Evolutionary conservation across 2,888 invertebrate species (phyloP).

Genomic region (Drosophila putrida): DNA sequence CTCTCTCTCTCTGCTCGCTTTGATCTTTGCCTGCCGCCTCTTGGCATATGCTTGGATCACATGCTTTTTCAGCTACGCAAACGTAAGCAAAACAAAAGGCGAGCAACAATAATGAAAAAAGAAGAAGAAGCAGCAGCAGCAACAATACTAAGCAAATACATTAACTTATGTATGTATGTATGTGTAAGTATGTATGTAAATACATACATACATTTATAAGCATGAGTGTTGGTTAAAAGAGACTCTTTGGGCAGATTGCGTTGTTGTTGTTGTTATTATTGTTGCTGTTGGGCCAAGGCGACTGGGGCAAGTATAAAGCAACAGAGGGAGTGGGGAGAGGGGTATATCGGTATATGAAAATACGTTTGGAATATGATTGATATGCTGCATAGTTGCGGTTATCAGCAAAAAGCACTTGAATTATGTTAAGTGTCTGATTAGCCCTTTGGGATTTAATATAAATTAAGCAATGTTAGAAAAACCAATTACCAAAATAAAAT

Average conservation of each 20-base stretch:
- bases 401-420: slow-evolving; percentile 45
- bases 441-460: slow-evolving; percentile 44
- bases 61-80: slow-evolving; percentile 78
- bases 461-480: slow-evolving; percentile 27
- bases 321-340: background rate
- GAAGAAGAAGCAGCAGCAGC: slow-evolving; percentile 48
- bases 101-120: slow-evolving; percentile 38
- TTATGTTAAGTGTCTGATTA: slow-evolving; percentile 61
- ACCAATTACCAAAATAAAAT: background rate
- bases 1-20: slow-evolving; percentile 14
- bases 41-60: slow-evolving; percentile 65
- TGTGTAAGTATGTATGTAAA: slow-evolving; percentile 27
- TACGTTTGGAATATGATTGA: slow-evolving; percentile 60
- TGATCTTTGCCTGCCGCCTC: slow-evolving; percentile 42
- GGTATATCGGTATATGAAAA: background rate
- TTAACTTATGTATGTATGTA: slow-evolving; percentile 35
- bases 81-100: slow-evolving; percentile 75
- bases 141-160: slow-evolving; percentile 70
- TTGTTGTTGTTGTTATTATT: slow-evolving; percentile 10
- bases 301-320: slow-evolving; percentile 9
- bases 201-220: slow-evolving; percentile 22
- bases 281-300: slow-evolving; percentile 52
- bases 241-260: slow-evolving; percentile 47
- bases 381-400: slow-evolving; percentile 44
- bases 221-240: slow-evolving; percentile 12